These are phyloP conservation scores for Euplagia quadripunctaria DNA, from an alignment of 2,888 invertebrate species.

Conservation along the genomic window DNA sequence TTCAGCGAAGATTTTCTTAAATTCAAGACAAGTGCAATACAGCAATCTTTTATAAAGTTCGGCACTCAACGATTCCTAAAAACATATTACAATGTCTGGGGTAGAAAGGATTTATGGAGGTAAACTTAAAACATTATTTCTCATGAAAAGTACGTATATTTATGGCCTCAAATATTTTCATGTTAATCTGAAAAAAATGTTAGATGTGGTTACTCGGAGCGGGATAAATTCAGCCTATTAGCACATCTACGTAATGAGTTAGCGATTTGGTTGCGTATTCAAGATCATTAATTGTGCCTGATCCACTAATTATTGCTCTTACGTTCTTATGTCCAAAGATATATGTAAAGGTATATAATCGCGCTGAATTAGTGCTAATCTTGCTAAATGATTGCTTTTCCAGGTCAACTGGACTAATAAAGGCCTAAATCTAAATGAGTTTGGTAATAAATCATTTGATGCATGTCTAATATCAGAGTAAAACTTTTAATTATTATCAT, in stretches of 20 bases:
- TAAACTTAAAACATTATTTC: slow-evolving; percentile 38
- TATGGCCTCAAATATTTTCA: slow-evolving; percentile 23
- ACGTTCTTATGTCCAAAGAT: neutral
- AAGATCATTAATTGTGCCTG: neutral
- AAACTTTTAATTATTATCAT: too few species aligned
- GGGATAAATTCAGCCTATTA: neutral
- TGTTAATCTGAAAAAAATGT: slow-evolving; percentile 4
- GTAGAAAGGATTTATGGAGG: slow-evolving; percentile 34
- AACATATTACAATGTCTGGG: slow-evolving; percentile 27
- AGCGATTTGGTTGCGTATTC: slow-evolving; percentile 1
- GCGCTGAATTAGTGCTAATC: slow-evolving; percentile 2
- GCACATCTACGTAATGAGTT: slow-evolving; percentile 8
- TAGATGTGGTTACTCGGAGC: neutral
- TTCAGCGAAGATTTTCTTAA: slow-evolving; percentile 5
- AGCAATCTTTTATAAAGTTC: slow-evolving; percentile 41
- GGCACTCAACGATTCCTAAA: slow-evolving; percentile 27
- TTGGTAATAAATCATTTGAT: too few species aligned
- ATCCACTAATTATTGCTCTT: slow-evolving; percentile 2
- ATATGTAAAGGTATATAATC: neutral
- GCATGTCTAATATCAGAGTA: too few species aligned
- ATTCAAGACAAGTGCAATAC: slow-evolving; percentile 1
- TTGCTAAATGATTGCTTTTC: slow-evolving; percentile 9
- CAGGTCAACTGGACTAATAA: neutral
- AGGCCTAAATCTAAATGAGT: neutral
- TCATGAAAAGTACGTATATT: slow-evolving; percentile 25